phyloP scores from a whole-genome alignment of 2,113 vertebrate genomes.

The Prietella phreatophila region DNA sequence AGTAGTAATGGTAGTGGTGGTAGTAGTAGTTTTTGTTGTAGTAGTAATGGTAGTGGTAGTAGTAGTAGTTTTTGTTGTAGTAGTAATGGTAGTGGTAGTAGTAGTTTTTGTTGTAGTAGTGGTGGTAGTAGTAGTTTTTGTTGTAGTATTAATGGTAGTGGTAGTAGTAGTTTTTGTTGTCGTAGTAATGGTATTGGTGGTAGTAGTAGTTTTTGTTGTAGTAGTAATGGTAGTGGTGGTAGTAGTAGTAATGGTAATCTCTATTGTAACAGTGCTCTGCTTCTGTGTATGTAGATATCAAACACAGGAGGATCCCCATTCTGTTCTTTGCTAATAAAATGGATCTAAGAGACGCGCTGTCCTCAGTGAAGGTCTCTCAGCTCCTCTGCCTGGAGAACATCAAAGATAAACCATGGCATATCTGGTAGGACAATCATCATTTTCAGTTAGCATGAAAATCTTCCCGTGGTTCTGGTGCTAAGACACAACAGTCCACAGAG shows the following conservation, averaged over 20 bases:
- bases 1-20: too few species aligned
- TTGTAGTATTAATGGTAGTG: background rate
- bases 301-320: conserved; percentile 92
- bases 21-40: background rate
- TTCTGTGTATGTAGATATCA: conserved; percentile 79
- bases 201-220: background rate
- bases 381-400: conserved; percentile 92
- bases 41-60: background rate
- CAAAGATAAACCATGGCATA: conserved; percentile 99
- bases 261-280: background rate
- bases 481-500: background rate
- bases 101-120: background rate
- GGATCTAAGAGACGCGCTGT: conserved; percentile 92
- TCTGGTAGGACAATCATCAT: conserved; percentile 79
- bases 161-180: background rate
- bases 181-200: too few species aligned
- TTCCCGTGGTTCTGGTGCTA: background rate
- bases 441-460: background rate
- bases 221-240: background rate
- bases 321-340: conserved; percentile 99
- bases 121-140: background rate
- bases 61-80: background rate
- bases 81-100: background rate
- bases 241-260: background rate
- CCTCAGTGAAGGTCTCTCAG: conserved; percentile 95